A percentile compares a stretch with the other conserved stretches of the same genome.
Evolutionary conservation across 2,888 invertebrate species (phyloP).

Genomic region (Cephonodes hylas): DNA sequence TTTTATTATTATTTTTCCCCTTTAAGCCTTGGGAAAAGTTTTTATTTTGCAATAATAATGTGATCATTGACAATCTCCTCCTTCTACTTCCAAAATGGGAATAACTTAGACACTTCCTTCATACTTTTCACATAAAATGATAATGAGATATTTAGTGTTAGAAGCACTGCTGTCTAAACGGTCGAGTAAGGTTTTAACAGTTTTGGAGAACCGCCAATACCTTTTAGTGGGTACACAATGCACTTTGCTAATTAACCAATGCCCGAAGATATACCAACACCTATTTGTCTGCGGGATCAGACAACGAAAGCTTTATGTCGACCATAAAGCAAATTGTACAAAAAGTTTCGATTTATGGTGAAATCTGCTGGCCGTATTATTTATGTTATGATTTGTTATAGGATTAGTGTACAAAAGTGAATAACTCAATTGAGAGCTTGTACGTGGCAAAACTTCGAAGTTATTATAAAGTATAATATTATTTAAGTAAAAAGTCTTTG

Average conservation of each 20-base stretch:
- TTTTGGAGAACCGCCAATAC: neutral
- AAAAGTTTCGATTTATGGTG: neutral
- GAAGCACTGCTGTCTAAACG: neutral
- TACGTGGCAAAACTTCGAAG: no score
- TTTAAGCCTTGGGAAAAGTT: no score
- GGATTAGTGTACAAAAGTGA: neutral
- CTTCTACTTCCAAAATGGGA: neutral
- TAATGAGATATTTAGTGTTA: neutral
- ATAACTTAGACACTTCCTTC: no score
- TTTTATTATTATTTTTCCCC: no score
- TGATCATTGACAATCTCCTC: neutral
- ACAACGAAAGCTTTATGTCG: neutral
- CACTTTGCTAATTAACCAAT: slow-evolving; percentile 5
- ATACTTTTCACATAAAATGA: neutral
- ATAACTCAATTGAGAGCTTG: neutral
- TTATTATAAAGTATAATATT: no score
- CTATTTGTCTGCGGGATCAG: neutral
- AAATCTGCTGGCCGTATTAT: neutral
- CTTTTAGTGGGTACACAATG: neutral
- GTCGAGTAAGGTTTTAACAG: neutral
- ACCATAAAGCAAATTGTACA: neutral
- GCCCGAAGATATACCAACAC: neutral
- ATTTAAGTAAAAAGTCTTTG: no score
- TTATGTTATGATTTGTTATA: neutral
- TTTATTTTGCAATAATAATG: no score